phyloP scores from a whole-genome alignment of 2,113 vertebrate species.

The Aspiorhynchus laticeps region DNA sequence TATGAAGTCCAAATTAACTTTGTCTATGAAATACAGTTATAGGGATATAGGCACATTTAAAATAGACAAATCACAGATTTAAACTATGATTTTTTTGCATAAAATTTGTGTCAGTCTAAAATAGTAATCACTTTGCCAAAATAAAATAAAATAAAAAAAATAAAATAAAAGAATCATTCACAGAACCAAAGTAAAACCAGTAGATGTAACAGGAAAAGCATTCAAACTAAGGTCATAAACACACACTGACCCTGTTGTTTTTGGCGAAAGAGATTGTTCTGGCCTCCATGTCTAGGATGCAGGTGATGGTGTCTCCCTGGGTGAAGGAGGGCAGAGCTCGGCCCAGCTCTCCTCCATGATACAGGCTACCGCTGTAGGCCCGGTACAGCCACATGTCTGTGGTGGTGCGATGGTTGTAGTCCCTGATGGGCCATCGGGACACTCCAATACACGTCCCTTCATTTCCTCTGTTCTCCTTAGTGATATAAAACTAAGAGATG shows the following conservation, averaged over 20 bases:
- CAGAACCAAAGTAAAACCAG: background rate
- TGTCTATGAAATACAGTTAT: too few species aligned
- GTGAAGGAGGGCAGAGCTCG: constrained; percentile 79
- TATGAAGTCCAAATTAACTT: too few species aligned
- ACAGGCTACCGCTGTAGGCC: constrained; percentile 82
- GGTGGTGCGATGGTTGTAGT: constrained; percentile 83
- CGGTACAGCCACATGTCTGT: constrained; percentile 85
- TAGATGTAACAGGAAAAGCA: background rate
- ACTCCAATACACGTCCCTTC: constrained; percentile 81
- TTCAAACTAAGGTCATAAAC: background rate
- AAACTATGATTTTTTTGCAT: too few species aligned
- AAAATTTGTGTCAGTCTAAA: too few species aligned
- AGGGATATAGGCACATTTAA: background rate
- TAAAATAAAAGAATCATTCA: too few species aligned
- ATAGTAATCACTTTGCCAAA: too few species aligned
- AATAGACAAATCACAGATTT: background rate
- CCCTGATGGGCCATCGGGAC: constrained; percentile 80
- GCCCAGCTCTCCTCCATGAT: constrained; percentile 80
- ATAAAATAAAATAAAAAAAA: too few species aligned
- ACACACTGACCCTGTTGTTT: constrained; percentile 75
- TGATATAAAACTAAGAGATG: constrained; percentile 74
- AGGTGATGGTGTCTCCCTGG: constrained; percentile 82
- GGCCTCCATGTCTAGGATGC: constrained; percentile 83
- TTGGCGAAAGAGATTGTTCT: constrained; percentile 81
- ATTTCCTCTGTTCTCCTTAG: constrained; percentile 81